phyloP scores from a whole-genome alignment of 2,888 invertebrate species.

The Pasiphila rectangulata region DNA sequence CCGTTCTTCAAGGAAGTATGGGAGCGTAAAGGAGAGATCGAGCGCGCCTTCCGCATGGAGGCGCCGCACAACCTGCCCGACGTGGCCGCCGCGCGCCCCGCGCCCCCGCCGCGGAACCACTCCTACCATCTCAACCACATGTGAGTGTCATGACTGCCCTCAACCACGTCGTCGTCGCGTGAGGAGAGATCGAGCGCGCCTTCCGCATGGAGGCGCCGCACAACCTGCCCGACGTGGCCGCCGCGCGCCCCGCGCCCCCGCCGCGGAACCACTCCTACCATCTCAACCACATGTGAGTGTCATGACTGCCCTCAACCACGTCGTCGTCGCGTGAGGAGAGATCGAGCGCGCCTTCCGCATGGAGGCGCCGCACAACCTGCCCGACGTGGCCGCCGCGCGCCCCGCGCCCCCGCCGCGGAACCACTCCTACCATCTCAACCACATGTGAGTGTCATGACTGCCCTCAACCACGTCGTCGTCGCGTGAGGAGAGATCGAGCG shows the following conservation, averaged over 20 bases:
- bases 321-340: too few relatives aligned
- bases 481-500: conserved; percentile 96
- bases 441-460: conserved; percentile 59
- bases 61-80: conserved; percentile 85
- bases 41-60: conserved; percentile 94
- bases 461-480: too few relatives aligned
- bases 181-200: conserved; percentile 95
- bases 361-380: conserved; percentile 86
- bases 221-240: conserved; percentile 85
- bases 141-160: conserved; percentile 42
- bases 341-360: conserved; percentile 95
- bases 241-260: conserved; percentile 83
- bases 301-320: too few relatives aligned
- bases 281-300: conserved; percentile 80
- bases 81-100: conserved; percentile 81
- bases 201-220: conserved; percentile 90
- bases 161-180: too few relatives aligned
- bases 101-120: conserved; percentile 88
- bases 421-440: conserved; percentile 89
- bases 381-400: conserved; percentile 83
- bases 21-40: conserved; percentile 97
- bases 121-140: conserved; percentile 87
- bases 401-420: conserved; percentile 86
- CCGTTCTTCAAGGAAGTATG: conserved; percentile 98
- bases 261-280: conserved; percentile 90